Base-by-base conservation (phyloP, 2,113 vertebrate species). In the Capreolus pygargus region DNA sequence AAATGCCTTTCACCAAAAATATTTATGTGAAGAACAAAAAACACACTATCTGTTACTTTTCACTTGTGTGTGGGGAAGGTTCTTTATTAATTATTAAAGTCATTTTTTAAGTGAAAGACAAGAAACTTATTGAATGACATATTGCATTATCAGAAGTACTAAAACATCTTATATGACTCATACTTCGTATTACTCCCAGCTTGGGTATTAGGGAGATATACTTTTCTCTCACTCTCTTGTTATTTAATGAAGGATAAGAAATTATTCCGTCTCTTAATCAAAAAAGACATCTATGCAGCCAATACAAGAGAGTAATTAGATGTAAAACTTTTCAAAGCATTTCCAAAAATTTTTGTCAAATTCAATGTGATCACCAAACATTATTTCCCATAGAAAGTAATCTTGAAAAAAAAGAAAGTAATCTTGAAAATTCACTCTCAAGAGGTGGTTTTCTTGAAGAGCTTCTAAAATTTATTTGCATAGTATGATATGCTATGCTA, bases 391-490 rank as follows among this genome's bases (percentile, higher is more conserved):
- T 3, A 76, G 39, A 76, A 76, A 57, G 55, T 57, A 57, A 57
- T 54, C 19, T 30, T 78, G 33, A 94, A 89, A 50, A 50, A 50
- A 50, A 14, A 76, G 39, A 76, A 76, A 76, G 21, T 43, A 76
- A 76, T 70, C 11, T 28, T 82, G 30, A 95, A 87, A 96, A 61
- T 33, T 86, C 70, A 74, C 33, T 52, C 12, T 50, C 27, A 86
- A 86, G 58, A 55, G 45, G 39, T n/a, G 21, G 30, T 52, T 82
- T 96, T 86, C 28, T 43, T 91, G 30, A 85, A 91, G 19, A 64
- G 39, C 50, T 97, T 88, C 50, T 64, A 94, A 89, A 86, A 86
- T 97, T 70, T 79, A 58, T 88, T 96, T 12, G 81, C 52, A 81
- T 33, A 45, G 15, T 88, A 27, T 79, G n/a, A n/a, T n/a, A n/a